A percentile compares a stretch with the other conserved stretches of the same genome.
Conservation (phyloP, 2,113 vertebrate species). For the Saguinus midas region DNA sequence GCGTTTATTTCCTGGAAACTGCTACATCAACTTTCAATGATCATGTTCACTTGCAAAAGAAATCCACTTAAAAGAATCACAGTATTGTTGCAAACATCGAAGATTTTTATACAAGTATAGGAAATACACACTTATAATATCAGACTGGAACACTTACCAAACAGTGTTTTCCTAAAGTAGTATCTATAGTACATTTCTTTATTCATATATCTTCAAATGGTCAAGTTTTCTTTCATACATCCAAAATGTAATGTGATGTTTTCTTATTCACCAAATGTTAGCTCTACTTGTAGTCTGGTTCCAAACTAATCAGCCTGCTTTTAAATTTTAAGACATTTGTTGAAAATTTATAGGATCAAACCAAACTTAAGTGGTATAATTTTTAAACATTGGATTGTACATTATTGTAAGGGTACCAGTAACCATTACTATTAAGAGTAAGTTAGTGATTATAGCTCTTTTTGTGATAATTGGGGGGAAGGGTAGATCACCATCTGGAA, state of each 20-base stretch:
- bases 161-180: conserved; percentile 71
- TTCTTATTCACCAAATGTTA: conserved; percentile 73
- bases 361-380: conserved; percentile 68
- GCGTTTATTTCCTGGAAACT: conserved; percentile 63
- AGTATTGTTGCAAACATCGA: conserved; percentile 69
- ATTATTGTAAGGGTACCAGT: conserved; percentile 72
- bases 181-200: conserved; percentile 75
- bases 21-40: conserved; percentile 56
- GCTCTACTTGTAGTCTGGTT: conserved; percentile 74
- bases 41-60: conserved; percentile 61
- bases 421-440: conserved; percentile 71
- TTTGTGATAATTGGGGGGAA: conserved; percentile 88
- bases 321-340: conserved; percentile 75
- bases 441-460: conserved; percentile 90
- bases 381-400: conserved; percentile 76
- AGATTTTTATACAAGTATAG: conserved; percentile 66
- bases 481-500: conserved; percentile 87
- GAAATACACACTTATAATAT: conserved; percentile 58
- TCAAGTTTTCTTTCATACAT: conserved; percentile 74
- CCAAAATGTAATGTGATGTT: conserved; percentile 65
- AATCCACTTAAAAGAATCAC: conserved; percentile 73
- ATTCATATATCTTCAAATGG: conserved; percentile 67
- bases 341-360: conserved; percentile 77
- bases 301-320: conserved; percentile 72
- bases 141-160: conserved; percentile 74